Evolutionary conservation across 1,140 invertebrate species (phyloP).

Genomic region (Drosophila nikananu): DNA sequence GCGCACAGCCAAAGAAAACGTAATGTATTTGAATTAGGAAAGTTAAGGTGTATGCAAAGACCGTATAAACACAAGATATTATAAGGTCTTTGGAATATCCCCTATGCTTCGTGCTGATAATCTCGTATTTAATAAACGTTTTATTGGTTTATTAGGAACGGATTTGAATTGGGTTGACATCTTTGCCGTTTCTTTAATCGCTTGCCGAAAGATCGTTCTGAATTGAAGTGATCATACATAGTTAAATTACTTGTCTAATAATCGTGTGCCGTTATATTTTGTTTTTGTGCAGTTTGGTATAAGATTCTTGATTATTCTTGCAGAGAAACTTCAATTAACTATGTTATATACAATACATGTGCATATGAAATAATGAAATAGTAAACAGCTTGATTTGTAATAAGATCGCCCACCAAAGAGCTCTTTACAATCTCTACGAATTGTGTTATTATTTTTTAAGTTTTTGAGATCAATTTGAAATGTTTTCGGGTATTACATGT

Average conservation of each 20-base stretch:
- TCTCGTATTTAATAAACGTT: conserved; percentile 46
- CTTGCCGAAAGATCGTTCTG: neutral
- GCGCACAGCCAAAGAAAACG: conserved; percentile 75
- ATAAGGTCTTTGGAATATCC: neutral
- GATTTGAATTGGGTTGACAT: conserved; percentile 4
- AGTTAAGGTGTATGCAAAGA: conserved; percentile 6
- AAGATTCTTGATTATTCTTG: conserved; percentile 26
- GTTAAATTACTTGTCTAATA: conserved; percentile 39
- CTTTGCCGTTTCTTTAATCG: neutral
- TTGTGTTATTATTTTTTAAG: conserved; percentile 42
- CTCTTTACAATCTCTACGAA: conserved; percentile 24
- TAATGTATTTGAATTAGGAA: conserved; percentile 38
- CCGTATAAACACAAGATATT: neutral
- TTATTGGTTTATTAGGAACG: conserved; percentile 20
- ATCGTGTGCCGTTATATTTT: conserved; percentile 18
- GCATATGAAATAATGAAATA: conserved; percentile 2
- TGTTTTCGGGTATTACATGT: conserved; percentile 33
- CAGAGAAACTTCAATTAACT: conserved; percentile 20
- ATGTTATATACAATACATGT: conserved; percentile 31
- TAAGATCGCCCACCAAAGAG: conserved; percentile 8
- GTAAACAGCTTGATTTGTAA: conserved; percentile 14
- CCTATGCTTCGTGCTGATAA: conserved; percentile 44
- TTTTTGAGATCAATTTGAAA: conserved; percentile 78
- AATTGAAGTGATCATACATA: conserved; percentile 50
- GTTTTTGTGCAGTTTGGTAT: conserved; percentile 40